Percentiles rank a stretch among this genome's conserved stretches.
Evolutionary conservation across 1,140 invertebrate species (phyloP).

Genomic region (Formica selysi): DNA sequence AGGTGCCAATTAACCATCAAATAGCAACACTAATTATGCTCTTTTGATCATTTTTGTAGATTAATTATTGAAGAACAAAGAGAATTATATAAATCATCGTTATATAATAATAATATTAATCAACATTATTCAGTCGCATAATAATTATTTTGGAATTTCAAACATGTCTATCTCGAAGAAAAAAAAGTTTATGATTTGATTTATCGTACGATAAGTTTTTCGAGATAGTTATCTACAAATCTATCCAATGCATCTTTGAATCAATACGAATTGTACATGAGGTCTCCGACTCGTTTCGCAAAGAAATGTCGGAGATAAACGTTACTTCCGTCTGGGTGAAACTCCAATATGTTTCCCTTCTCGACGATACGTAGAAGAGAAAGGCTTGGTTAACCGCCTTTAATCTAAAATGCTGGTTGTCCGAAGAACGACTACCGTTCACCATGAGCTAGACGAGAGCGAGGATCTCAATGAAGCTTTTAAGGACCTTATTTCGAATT

Average conservation of each 20-base stretch:
- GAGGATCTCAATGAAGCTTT: constrained; percentile 61
- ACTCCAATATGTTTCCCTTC: constrained; percentile 2
- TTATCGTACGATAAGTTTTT: neutral
- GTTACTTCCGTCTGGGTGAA: constrained; percentile 22
- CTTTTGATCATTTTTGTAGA: neutral
- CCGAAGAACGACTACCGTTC: neutral
- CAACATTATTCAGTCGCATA: neutral
- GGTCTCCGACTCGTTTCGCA: constrained; percentile 11
- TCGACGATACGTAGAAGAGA: constrained; percentile 6
- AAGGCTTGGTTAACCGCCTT: constrained; percentile 40
- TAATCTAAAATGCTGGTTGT: constrained; percentile 43
- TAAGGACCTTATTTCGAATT: constrained; percentile 58
- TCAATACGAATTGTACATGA: neutral
- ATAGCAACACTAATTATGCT: constrained; percentile 17
- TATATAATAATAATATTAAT: neutral
- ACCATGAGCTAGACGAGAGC: neutral
- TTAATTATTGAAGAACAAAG: neutral
- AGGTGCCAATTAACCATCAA: constrained; percentile 35
- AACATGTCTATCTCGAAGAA: neutral
- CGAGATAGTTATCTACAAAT: too few relatives aligned
- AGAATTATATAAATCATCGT: neutral
- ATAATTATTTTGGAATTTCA: neutral
- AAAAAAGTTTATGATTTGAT: neutral
- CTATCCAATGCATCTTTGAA: neutral
- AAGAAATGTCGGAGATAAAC: constrained; percentile 29